Percentiles rank a stretch among this genome's conserved stretches.
phyloP scores from a whole-genome alignment of 2,797 vertebrate genomes.

The Sternotherus odoratus region DNA sequence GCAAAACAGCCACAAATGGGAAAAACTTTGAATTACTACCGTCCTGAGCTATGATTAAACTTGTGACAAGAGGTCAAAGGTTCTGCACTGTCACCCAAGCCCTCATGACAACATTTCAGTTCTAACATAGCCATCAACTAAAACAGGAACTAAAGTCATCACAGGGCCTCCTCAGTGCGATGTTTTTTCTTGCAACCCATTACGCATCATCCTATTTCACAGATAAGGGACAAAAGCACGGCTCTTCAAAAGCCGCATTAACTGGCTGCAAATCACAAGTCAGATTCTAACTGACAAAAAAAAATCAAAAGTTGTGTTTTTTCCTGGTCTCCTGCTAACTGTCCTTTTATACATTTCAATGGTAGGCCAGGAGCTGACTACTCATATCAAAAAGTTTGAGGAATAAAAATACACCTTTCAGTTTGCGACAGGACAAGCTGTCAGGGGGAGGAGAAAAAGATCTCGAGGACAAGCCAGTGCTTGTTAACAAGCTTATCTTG shows the following conservation, averaged over 20 bases:
- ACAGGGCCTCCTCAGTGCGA: background rate
- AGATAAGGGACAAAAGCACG: background rate
- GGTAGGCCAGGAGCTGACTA: background rate
- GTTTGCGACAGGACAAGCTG: background rate
- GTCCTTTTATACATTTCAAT: background rate
- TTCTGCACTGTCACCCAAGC: background rate
- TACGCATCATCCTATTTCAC: background rate
- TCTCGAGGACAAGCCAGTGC: background rate
- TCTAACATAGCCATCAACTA: background rate
- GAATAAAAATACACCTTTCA: background rate
- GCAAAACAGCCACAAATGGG: background rate
- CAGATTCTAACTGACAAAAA: rapidly evolving
- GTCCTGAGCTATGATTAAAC: background rate
- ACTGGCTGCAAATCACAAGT: background rate
- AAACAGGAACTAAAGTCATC: background rate
- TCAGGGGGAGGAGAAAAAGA: background rate
- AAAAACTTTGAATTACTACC: rapidly evolving
- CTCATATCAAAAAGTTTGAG: background rate
- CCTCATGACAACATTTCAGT: background rate
- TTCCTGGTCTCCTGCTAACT: background rate
- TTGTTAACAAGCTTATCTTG: background rate
- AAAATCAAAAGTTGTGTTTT: background rate
- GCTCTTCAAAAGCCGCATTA: background rate
- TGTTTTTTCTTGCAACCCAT: background rate
- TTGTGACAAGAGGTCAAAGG: background rate